Percentiles rank a stretch among this genome's conserved stretches.
Evolutionary conservation across 2,113 vertebrate genomes (phyloP).

Genomic region (Bos javanicus): DNA sequence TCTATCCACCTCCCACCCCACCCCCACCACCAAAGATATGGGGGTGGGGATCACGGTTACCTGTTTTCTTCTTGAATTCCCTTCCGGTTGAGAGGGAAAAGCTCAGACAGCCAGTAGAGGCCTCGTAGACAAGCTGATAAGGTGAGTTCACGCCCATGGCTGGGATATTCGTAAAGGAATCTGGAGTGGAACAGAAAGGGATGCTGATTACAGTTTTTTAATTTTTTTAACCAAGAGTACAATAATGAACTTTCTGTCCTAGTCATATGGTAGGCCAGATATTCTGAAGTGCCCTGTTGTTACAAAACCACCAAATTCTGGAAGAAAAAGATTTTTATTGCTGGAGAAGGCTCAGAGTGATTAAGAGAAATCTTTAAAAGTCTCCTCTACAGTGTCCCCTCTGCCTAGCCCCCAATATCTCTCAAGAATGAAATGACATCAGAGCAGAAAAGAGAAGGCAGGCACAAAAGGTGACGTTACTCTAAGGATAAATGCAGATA

Average conservation of each 20-base stretch:
- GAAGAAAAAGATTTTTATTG: background rate
- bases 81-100: constrained; percentile 67
- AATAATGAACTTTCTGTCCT: background rate
- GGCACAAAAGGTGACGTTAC: background rate
- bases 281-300: background rate
- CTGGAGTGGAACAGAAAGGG: background rate
- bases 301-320: background rate
- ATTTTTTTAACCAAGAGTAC: background rate
- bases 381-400: background rate
- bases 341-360: background rate
- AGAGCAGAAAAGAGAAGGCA: background rate
- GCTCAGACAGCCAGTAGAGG: constrained; percentile 63
- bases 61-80: constrained; percentile 54
- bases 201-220: background rate
- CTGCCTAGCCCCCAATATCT: background rate
- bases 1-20: background rate
- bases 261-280: background rate
- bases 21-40: background rate
- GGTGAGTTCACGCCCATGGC: constrained; percentile 41
- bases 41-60: background rate
- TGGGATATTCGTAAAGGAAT: background rate
- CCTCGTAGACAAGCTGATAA: constrained; percentile 68
- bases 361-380: background rate
- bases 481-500: background rate
- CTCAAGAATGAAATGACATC: background rate